A percentile compares a stretch with the other conserved stretches of the same genome.
Conservation (phyloP, 2,888 invertebrate species). For the Piscicola geometra region DNA sequence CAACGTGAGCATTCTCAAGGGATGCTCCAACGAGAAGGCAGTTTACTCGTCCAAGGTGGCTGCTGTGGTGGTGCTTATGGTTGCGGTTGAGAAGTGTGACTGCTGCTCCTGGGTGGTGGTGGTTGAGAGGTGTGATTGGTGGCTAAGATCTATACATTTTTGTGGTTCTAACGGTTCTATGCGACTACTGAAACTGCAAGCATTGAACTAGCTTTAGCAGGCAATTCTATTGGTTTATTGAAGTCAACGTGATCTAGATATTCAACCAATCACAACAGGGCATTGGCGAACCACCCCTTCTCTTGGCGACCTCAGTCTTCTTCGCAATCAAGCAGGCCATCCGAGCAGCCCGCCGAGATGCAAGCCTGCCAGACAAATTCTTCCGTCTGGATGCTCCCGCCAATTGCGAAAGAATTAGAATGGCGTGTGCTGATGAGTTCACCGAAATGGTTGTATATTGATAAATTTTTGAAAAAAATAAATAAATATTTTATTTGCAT, state of each 20-base stretch:
- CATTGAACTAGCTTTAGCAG: too few species aligned
- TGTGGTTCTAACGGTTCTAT: too few species aligned
- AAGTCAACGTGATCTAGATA: too few species aligned
- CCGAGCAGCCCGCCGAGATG: conserved; percentile 69
- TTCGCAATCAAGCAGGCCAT: conserved; percentile 83
- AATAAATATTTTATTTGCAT: too few species aligned
- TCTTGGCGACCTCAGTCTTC: conserved; percentile 78
- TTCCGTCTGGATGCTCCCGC: conserved; percentile 75
- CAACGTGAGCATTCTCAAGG: conserved; percentile 83
- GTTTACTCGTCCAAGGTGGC: conserved; percentile 88
- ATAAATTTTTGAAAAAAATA: too few species aligned
- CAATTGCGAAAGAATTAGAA: conserved; percentile 65
- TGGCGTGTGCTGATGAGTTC: conserved; percentile 81
- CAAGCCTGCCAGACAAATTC: conserved; percentile 60
- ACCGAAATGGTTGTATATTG: conserved; percentile 72
- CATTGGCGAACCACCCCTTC: conserved; percentile 89
- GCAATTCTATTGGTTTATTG: too few species aligned
- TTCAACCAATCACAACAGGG: conserved; percentile 62
- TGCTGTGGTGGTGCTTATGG: not conserved
- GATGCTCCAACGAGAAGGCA: conserved; percentile 81
- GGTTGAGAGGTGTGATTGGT: too few species aligned
- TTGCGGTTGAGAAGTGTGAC: not conserved
- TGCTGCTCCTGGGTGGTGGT: not conserved
- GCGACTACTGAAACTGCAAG: too few species aligned
- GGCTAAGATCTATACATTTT: too few species aligned